Percentiles rank a stretch among this genome's conserved stretches.
Evolutionary conservation across 2,888 invertebrate genomes (phyloP).

Genomic region (Synanthedon tipuliformis): DNA sequence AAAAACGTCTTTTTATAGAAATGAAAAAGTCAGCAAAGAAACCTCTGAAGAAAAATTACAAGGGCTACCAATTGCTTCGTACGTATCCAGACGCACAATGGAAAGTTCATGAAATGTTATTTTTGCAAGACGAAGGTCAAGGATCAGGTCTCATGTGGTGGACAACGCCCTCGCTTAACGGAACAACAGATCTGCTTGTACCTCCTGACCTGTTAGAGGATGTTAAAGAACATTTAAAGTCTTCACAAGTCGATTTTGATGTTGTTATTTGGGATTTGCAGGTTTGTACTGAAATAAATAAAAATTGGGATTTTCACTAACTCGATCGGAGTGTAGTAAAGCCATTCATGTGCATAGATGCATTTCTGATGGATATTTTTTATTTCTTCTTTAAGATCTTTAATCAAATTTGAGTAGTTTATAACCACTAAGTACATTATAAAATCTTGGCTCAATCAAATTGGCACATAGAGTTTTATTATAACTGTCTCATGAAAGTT

Average conservation of each 20-base stretch:
- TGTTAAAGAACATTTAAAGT: slow-evolving; percentile 71
- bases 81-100: slow-evolving; percentile 48
- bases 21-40: slow-evolving; percentile 48
- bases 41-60: slow-evolving; percentile 58
- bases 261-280: slow-evolving; percentile 80
- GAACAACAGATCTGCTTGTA: slow-evolving; percentile 78
- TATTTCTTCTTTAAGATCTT: no score
- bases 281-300: slow-evolving; percentile 32
- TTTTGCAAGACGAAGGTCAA: slow-evolving; percentile 58
- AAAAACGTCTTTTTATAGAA: slow-evolving; percentile 13
- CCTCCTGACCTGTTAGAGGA: slow-evolving; percentile 74
- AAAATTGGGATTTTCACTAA: no score
- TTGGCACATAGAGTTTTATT: no score
- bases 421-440: no score
- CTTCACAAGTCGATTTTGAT: slow-evolving; percentile 73
- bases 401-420: no score
- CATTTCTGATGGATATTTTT: no score
- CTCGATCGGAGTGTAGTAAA: no score
- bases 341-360: no score
- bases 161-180: slow-evolving; percentile 55
- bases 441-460: no score
- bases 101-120: slow-evolving; percentile 57
- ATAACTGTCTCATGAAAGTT: no score
- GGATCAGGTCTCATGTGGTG: slow-evolving; percentile 66
- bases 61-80: slow-evolving; percentile 66